Evolutionary conservation across 1,140 invertebrate genomes (phyloP).

Genomic region (Holcopasites calliopsidis): DNA sequence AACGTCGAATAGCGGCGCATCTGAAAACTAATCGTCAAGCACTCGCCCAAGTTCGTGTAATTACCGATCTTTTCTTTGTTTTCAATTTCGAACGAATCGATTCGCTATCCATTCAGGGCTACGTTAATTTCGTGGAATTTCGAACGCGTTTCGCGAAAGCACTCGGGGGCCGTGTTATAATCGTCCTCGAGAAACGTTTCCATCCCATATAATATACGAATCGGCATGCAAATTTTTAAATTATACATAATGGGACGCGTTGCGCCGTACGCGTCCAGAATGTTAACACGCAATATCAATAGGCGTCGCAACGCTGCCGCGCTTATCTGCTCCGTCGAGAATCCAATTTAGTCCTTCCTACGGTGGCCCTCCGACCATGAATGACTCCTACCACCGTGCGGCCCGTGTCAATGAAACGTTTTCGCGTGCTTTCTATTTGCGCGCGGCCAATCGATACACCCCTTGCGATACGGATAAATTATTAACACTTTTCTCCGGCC

Average conservation of each 20-base stretch:
- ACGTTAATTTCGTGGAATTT: slow-evolving; percentile 1
- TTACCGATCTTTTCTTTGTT: too few species aligned
- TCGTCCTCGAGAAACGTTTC: too few species aligned
- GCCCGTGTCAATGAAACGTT: slow-evolving; percentile 43
- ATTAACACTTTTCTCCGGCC: not conserved
- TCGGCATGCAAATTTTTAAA: slow-evolving; percentile 25
- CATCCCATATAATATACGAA: slow-evolving; percentile 17
- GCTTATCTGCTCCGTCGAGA: slow-evolving; percentile 12
- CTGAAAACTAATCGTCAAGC: slow-evolving; percentile 12
- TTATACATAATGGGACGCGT: slow-evolving; percentile 39
- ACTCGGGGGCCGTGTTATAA: not conserved
- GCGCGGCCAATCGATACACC: slow-evolving; percentile 4
- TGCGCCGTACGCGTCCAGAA: slow-evolving; percentile 12
- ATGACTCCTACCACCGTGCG: slow-evolving; percentile 53
- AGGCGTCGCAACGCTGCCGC: slow-evolving; percentile 3
- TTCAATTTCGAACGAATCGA: slow-evolving; percentile 5
- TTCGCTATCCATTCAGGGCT: slow-evolving; percentile 42
- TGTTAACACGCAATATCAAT: slow-evolving; percentile 23
- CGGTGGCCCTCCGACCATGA: slow-evolving; percentile 51
- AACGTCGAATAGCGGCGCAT: not conserved
- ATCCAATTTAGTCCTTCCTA: slow-evolving; percentile 48
- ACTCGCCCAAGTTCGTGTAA: too few species aligned
- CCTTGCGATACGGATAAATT: not conserved
- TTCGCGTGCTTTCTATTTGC: slow-evolving; percentile 12
- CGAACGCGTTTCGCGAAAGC: not conserved